Base-by-base conservation (phyloP, 2,797 vertebrate species). In the Macrochelys suwanniensis region DNA sequence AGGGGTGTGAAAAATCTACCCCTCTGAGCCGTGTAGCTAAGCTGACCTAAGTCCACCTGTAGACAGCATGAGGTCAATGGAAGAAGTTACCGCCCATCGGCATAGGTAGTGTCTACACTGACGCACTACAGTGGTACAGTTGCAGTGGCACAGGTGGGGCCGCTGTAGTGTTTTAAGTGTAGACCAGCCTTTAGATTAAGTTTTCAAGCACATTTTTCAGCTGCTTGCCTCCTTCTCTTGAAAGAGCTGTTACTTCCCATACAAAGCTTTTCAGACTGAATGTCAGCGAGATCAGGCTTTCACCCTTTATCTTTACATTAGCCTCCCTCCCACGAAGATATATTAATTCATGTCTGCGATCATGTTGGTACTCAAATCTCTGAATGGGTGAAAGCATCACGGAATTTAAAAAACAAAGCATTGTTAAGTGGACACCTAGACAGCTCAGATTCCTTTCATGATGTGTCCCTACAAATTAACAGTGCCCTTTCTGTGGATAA, bases 241-340 rank as follows among this genome's bases (percentile, higher is more conserved):
- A 8, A 77, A 77, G 12, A 77, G 25, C 26, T 12, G 26, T 13
- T 76, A 45, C n/a, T 12, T 21, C 16, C 74, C 26, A 31, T 28
- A 47, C 45, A 31, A 77, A 49, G 74, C 45, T 31, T 49, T 47
- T 9, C 42, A 47, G 15, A 49, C 25, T 4, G 11, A 49, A 17
- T 7, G 16, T 77, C 74, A 31, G 74, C 12, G 1, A 26, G 68
- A 71, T 42, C 37, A 71, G 68, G 68, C 10, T 71, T 42, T 71
- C 21, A 42, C 37, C 37, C 65, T 21, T 71, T 37, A 23, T 71
- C 21, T 23, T 54, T 71, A 23, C 11, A 71, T 42, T 37, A 71
- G 37, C 65, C 15, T 49, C 42, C 45, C 79, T 50, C 42, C 61
- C 9, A 0, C 0, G 3, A 12, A 4, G 3, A 16, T 1, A 47